A percentile compares a stretch with the other conserved stretches of the same genome.
phyloP scores from a whole-genome alignment of 2,113 vertebrate species.

The Ciconia stormi region DNA sequence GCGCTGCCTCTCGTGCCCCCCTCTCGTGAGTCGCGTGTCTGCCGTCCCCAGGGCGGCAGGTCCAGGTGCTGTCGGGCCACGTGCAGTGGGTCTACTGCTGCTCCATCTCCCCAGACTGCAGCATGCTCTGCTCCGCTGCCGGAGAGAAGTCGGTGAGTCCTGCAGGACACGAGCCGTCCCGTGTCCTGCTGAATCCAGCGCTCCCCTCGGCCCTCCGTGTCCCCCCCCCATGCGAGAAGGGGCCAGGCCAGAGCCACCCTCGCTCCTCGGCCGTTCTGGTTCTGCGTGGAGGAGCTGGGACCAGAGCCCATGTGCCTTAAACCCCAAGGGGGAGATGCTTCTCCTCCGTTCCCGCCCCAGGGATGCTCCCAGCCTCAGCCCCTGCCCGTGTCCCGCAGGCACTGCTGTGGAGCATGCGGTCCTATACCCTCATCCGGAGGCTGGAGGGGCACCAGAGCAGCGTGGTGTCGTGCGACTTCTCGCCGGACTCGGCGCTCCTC shows the following conservation, averaged over 20 bases:
- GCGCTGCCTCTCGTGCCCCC: background rate
- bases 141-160: constrained; percentile 90
- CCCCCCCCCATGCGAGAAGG: background rate
- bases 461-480: constrained; percentile 92
- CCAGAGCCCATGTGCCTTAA: accelerated
- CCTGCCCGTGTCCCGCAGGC: constrained; percentile 69
- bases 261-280: accelerated
- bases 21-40: background rate
- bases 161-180: background rate
- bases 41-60: constrained; percentile 80
- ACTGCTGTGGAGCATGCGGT: constrained; percentile 92
- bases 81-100: constrained; percentile 94
- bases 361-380: background rate
- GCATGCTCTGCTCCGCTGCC: constrained; percentile 90
- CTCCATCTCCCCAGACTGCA: constrained; percentile 91
- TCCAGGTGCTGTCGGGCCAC: constrained; percentile 88
- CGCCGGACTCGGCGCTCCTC: constrained; percentile 89
- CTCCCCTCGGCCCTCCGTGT: accelerated
- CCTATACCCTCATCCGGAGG: constrained; percentile 89
- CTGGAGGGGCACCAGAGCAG: constrained; percentile 86
- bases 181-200: background rate
- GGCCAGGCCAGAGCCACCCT: background rate
- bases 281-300: background rate
- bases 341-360: accelerated
- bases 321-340: background rate